These are phyloP conservation scores for Capreolus pygargus DNA, from an alignment of 2,113 vertebrate species.

Conservation along the genomic window DNA sequence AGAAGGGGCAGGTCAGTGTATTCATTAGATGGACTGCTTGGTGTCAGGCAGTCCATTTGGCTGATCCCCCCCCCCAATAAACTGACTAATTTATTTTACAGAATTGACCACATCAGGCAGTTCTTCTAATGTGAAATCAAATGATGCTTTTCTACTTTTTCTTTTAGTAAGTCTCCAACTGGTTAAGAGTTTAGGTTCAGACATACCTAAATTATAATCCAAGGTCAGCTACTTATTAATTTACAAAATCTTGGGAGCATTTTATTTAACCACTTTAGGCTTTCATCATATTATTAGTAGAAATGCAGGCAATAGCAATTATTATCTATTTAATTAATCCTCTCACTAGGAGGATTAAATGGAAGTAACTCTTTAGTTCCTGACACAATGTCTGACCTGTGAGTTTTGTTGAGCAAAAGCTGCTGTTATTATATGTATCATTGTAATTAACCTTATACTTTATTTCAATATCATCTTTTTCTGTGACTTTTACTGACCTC, in stretches of 20 bases:
- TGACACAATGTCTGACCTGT: neutral
- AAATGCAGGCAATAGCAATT: neutral
- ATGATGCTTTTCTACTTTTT: neutral
- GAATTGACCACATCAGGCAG: slow-evolving; percentile 19
- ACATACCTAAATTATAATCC: neutral
- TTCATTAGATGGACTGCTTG: neutral
- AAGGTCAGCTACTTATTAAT: neutral
- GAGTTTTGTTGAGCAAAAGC: neutral
- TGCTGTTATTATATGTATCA: neutral
- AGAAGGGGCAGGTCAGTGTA: neutral
- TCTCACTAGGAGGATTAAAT: neutral
- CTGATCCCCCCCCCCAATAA: neutral
- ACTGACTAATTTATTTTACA: slow-evolving; percentile 41
- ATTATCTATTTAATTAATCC: neutral
- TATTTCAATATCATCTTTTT: neutral
- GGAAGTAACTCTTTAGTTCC: neutral
- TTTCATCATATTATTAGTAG: neutral
- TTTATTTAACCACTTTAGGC: neutral
- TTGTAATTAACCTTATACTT: neutral
- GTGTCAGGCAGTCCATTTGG: neutral
- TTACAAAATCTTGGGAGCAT: neutral
- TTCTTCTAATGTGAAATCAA: slow-evolving; percentile 39
- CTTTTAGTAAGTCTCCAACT: neutral
- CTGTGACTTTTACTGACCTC: neutral
- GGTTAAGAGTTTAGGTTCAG: neutral